Percentiles rank a stretch among this genome's conserved stretches.
Evolutionary conservation across 2,113 vertebrate species (phyloP).

Genomic region (Chitala chitala): DNA sequence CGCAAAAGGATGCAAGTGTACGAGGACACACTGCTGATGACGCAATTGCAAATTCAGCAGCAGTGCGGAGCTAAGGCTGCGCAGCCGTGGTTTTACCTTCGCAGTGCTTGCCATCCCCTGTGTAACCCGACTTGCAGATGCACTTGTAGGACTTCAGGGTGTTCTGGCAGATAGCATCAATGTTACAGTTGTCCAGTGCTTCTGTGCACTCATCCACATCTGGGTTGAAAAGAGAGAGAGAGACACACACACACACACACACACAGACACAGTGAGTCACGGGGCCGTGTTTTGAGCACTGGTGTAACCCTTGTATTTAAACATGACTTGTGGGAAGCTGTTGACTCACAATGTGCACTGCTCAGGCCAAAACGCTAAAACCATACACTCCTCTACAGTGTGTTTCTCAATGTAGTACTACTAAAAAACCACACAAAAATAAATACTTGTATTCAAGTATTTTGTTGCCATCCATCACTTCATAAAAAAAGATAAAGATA

Average conservation of each 20-base stretch:
- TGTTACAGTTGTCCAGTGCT: slow-evolving; percentile 73
- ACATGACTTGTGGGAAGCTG: neutral
- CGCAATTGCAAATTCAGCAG: neutral
- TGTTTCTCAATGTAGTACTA: too few species aligned
- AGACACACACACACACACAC: neutral
- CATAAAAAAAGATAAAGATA: slow-evolving; percentile 6
- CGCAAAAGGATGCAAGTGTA: neutral
- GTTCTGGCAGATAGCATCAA: slow-evolving; percentile 80
- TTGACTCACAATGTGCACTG: neutral
- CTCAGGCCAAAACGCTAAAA: too few species aligned
- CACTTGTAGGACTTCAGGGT: slow-evolving; percentile 74
- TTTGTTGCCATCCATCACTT: slow-evolving; percentile 19
- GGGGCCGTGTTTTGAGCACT: neutral
- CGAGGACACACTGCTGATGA: too few species aligned
- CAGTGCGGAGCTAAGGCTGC: too few species aligned
- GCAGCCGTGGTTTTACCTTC: slow-evolving; percentile 74
- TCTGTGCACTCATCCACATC: slow-evolving; percentile 77
- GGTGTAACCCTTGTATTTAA: neutral
- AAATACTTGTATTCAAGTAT: slow-evolving; percentile 1
- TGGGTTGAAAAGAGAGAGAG: slow-evolving; percentile 34
- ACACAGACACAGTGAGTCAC: slow-evolving; percentile 4
- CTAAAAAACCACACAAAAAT: slow-evolving; percentile 17
- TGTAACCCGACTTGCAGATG: slow-evolving; percentile 83
- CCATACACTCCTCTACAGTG: too few species aligned
- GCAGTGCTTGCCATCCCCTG: slow-evolving; percentile 92